phyloP scores from a whole-genome alignment of 2,113 vertebrate species.

The Phainopepla nitens region DNA sequence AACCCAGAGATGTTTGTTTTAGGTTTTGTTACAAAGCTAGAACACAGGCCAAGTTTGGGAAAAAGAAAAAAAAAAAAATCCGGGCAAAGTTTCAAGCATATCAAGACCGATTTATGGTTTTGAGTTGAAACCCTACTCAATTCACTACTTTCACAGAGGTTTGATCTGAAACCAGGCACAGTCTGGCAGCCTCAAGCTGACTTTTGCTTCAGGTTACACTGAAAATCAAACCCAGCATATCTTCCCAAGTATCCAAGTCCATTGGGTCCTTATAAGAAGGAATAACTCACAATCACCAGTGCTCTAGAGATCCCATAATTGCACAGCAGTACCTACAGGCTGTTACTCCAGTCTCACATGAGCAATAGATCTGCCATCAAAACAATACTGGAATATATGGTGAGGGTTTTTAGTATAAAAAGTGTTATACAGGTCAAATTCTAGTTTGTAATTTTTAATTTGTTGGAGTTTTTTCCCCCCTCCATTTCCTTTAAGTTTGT shows the following conservation, averaged over 20 bases:
- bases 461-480: not conserved
- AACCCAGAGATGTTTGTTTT: constrained; percentile 54
- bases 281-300: not conserved
- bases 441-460: not conserved
- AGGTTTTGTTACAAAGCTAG: constrained; percentile 56
- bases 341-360: not conserved
- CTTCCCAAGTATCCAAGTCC: not conserved
- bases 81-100: constrained; percentile 33
- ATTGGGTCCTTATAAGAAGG: not conserved
- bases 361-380: not conserved
- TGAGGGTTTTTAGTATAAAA: not conserved
- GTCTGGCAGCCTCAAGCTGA: not conserved
- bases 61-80: not conserved
- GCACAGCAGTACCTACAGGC: not conserved
- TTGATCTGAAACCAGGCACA: constrained; percentile 49
- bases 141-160: constrained; percentile 32
- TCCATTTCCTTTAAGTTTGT: not conserved
- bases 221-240: not conserved
- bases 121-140: constrained; percentile 41
- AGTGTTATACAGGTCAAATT: not conserved
- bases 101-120: constrained; percentile 47
- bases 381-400: not conserved
- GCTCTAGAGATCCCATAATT: not conserved
- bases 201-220: not conserved
- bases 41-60: constrained; percentile 19